phyloP scores from a whole-genome alignment of 2,888 invertebrate genomes.

The Myopa testacea region DNA sequence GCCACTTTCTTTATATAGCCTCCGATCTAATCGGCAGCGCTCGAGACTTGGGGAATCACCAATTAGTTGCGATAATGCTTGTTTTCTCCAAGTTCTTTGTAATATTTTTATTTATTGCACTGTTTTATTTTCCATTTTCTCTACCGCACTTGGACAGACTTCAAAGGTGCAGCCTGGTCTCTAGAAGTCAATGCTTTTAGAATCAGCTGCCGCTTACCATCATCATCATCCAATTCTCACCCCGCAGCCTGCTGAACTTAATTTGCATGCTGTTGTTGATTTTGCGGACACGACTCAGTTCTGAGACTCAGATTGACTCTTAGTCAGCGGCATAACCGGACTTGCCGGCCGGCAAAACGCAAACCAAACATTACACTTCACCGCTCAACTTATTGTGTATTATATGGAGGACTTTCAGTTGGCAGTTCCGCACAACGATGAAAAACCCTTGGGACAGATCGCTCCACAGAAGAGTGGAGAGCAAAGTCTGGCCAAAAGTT shows the following conservation, averaged over 20 bases:
- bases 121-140: slow-evolving; percentile 16
- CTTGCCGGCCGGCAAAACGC: slow-evolving; percentile 40
- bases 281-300: background rate
- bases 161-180: no score
- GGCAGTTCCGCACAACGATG: background rate
- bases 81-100: background rate
- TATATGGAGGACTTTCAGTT: background rate
- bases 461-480: background rate
- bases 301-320: background rate
- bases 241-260: background rate
- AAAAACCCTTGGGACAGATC: background rate
- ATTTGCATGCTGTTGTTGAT: background rate
- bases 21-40: background rate
- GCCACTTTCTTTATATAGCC: slow-evolving; percentile 51
- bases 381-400: background rate
- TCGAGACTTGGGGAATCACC: slow-evolving; percentile 47
- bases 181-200: no score
- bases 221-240: no score
- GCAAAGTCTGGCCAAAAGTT: no score
- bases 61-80: slow-evolving; percentile 42
- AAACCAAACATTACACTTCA: slow-evolving; percentile 22
- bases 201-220: no score
- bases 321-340: background rate
- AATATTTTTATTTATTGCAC: background rate
- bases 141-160: no score